Percentiles rank a stretch among this genome's conserved stretches.
phyloP scores from a whole-genome alignment of 2,797 vertebrate genomes.

The Arvicola amphibius region DNA sequence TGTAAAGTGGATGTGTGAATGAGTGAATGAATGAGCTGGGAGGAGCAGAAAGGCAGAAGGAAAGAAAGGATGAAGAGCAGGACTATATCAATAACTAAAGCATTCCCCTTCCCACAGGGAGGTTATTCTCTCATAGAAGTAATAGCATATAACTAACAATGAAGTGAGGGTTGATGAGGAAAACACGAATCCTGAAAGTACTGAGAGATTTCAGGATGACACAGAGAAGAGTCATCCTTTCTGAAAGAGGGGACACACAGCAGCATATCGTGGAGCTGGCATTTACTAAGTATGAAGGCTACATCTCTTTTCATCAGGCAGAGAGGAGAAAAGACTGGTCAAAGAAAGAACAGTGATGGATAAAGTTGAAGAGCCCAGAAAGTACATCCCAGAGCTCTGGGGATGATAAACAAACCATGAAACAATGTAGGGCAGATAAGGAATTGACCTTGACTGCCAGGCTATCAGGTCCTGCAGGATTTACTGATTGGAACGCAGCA shows the following conservation, averaged over 20 bases:
- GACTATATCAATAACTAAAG: not conserved
- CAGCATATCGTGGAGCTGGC: not conserved
- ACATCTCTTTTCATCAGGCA: not conserved
- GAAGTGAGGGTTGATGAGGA: constrained; percentile 17
- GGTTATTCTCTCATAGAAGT: not conserved
- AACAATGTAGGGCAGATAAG: not conserved
- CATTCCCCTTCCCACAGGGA: constrained; percentile 24
- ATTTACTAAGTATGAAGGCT: constrained; percentile 17
- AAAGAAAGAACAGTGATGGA: constrained; percentile 14
- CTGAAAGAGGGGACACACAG: not conserved
- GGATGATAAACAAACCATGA: not conserved
- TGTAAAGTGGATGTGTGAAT: constrained; percentile 33
- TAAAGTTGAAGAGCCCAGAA: not conserved
- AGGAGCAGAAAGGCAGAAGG: constrained; percentile 23
- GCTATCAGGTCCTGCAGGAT: not conserved
- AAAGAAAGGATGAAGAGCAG: not conserved
- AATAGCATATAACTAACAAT: not conserved
- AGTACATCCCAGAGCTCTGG: not conserved
- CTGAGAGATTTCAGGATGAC: not conserved
- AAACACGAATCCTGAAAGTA: not conserved
- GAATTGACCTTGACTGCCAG: not conserved
- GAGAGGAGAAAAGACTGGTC: not conserved
- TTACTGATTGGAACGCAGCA: not conserved
- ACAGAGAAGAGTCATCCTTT: not conserved
- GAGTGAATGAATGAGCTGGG: not conserved